Conservation (phyloP, 2,888 invertebrate genomes). For the Lottia scabra region DNA sequence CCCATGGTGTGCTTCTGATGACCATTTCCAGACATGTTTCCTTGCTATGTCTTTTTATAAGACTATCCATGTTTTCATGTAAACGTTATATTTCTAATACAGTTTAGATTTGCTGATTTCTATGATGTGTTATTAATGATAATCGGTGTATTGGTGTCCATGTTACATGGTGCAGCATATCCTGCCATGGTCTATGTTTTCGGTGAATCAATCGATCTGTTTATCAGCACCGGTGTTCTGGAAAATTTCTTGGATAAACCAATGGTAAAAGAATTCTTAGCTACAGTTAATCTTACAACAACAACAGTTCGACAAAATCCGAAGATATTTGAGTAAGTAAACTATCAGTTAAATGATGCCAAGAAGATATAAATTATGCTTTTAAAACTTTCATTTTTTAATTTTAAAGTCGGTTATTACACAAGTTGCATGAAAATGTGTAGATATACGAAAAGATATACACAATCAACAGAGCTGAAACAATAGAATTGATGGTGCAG, state of each 20-base stretch:
- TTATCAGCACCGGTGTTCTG: slow-evolving; percentile 45
- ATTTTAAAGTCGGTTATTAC: no score
- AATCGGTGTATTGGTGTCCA: slow-evolving; percentile 55
- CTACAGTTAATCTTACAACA: slow-evolving; percentile 16
- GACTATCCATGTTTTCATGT: no score
- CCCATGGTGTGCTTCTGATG: no score
- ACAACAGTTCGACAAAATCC: slow-evolving; percentile 18
- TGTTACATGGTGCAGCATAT: slow-evolving; percentile 57
- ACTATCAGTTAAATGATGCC: no score
- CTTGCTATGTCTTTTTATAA: no score
- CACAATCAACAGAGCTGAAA: no score
- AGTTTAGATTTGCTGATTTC: slow-evolving; percentile 64
- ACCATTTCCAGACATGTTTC: no score
- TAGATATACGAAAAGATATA: no score
- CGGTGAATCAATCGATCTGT: slow-evolving; percentile 64
- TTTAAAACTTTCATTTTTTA: background rate
- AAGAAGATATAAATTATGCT: no score
- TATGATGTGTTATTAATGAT: slow-evolving; percentile 60
- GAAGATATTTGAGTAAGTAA: slow-evolving; percentile 28
- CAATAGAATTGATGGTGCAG: no score
- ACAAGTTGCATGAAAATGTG: no score
- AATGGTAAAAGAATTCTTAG: slow-evolving; percentile 20
- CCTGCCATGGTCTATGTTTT: slow-evolving; percentile 67
- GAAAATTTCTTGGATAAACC: background rate
- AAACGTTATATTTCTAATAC: no score